Percentiles rank a stretch among this genome's conserved stretches.
These are phyloP conservation scores for Bombus consobrinus DNA, from an alignment of 1,140 invertebrate genomes.

Conservation along the genomic window DNA sequence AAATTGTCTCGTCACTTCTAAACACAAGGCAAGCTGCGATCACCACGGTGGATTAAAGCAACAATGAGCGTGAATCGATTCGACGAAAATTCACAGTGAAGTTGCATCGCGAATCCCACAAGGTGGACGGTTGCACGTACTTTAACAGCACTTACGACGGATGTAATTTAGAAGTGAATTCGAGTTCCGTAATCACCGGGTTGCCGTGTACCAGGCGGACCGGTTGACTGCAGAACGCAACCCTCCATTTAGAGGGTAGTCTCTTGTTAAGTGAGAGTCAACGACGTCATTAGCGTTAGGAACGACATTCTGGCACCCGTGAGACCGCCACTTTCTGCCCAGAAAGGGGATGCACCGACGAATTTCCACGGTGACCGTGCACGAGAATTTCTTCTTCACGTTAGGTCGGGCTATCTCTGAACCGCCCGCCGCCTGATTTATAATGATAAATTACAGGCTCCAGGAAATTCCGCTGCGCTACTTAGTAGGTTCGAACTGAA, in stretches of 20 bases:
- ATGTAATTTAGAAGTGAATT: conserved; percentile 67
- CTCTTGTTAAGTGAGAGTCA: conserved; percentile 76
- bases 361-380: conserved; percentile 51
- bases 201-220: conserved; percentile 56
- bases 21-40: background rate
- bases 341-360: conserved; percentile 44
- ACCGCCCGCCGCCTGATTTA: conserved; percentile 20
- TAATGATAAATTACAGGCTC: conserved; percentile 24
- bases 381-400: conserved; percentile 1
- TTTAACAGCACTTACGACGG: conserved; percentile 56
- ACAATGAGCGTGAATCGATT: background rate
- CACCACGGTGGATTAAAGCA: background rate
- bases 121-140: conserved; percentile 38
- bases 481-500: background rate
- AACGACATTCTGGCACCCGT: conserved; percentile 71
- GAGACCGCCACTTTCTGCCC: conserved; percentile 62
- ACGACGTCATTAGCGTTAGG: conserved; percentile 75
- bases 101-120: background rate
- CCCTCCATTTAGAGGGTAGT: conserved; percentile 73
- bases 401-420: background rate
- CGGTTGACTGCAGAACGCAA: conserved; percentile 58
- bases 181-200: conserved; percentile 67
- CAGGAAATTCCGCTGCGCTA: background rate
- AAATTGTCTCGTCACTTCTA: background rate
- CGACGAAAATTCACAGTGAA: conserved; percentile 10